Evolutionary conservation across 2,797 vertebrate species (phyloP).

Genomic region (Leucoraja ocellata): DNA sequence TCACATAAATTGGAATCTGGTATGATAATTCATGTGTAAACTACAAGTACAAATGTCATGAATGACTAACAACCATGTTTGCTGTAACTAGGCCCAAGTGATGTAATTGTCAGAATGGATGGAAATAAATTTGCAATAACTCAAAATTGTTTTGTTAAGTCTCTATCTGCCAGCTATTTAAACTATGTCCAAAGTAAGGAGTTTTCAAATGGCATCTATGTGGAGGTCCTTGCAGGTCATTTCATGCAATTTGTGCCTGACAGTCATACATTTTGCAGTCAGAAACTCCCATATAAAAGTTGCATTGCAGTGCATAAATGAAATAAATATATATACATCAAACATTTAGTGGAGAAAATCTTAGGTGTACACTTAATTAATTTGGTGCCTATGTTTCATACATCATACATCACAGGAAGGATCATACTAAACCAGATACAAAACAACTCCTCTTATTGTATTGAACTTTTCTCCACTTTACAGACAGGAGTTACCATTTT

Average conservation of each 20-base stretch:
- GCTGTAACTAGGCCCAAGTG: background rate
- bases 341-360: background rate
- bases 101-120: background rate
- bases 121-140: background rate
- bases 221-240: background rate
- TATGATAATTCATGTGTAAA: background rate
- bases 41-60: constrained; percentile 17
- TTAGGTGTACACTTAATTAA: background rate
- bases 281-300: background rate
- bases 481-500: background rate
- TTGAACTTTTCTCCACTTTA: background rate
- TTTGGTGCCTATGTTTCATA: constrained; percentile 10
- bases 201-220: background rate
- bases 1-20: constrained; percentile 15
- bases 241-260: background rate
- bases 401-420: background rate
- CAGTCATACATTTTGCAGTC: background rate
- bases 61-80: background rate
- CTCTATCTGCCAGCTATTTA: background rate
- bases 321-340: background rate
- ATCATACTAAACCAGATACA: background rate
- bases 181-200: background rate
- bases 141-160: too few species aligned
- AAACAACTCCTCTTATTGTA: background rate
- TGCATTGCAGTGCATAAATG: background rate